Percentiles rank a stretch among this genome's conserved stretches.
These are phyloP conservation scores for Laterallus jamaicensis DNA, from an alignment of 2,113 vertebrate species.

Conservation along the genomic window DNA sequence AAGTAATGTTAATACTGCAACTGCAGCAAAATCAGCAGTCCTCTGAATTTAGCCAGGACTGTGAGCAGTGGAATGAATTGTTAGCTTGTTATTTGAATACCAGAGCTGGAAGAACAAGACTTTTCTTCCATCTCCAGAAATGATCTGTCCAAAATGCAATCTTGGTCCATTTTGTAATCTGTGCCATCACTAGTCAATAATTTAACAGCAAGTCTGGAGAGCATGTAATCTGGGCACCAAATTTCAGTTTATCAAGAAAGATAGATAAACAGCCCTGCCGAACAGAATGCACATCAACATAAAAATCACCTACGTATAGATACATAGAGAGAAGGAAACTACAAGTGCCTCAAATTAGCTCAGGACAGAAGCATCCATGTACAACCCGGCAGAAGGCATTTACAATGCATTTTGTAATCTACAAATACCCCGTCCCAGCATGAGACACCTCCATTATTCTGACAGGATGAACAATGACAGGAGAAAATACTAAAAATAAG, in stretches of 20 bases:
- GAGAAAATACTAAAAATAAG: neutral
- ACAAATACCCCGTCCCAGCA: neutral
- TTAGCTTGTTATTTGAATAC: neutral
- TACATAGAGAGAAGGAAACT: neutral
- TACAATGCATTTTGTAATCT: neutral
- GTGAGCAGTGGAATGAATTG: neutral
- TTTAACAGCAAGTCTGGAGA: neutral
- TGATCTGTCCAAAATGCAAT: neutral
- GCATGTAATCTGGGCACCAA: neutral
- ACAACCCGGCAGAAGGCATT: neutral
- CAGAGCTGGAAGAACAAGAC: neutral
- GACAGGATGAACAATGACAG: neutral
- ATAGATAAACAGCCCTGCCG: neutral
- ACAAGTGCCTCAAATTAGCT: neutral
- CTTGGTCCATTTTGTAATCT: neutral
- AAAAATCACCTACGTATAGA: neutral
- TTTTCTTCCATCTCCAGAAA: neutral
- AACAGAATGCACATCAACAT: neutral
- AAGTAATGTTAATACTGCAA: neutral
- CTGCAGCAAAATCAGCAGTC: neutral
- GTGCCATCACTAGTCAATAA: neutral
- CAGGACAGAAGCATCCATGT: neutral
- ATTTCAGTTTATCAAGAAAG: neutral
- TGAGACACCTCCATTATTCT: neutral
- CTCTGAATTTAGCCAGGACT: neutral